Evolutionary conservation across 2,888 invertebrate genomes (phyloP).

Genomic region (Leucophenga montana): DNA sequence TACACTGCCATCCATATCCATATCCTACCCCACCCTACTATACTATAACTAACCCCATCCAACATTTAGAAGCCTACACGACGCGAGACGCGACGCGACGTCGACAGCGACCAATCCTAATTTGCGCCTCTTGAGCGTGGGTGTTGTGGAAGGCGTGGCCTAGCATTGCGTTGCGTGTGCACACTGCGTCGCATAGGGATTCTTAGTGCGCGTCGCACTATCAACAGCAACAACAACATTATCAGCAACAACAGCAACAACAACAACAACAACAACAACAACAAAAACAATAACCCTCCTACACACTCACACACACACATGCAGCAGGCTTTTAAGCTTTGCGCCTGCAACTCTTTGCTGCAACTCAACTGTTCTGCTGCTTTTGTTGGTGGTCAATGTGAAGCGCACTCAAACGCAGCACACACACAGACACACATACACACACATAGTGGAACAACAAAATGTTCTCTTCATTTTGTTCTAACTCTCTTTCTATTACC

Average conservation of each 20-base stretch:
- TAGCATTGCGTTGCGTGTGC: conserved; percentile 42
- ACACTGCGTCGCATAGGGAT: conserved; percentile 38
- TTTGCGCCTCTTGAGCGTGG: conserved; percentile 48
- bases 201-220: conserved; percentile 33
- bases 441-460: not conserved
- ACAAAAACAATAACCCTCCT: conserved; percentile 44
- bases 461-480: not conserved
- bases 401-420: not conserved
- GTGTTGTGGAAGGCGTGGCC: conserved; percentile 62
- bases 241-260: conserved; percentile 18
- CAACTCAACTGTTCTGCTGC: not conserved
- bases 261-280: conserved; percentile 12
- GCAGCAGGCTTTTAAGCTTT: not conserved
- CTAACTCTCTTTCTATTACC: not conserved
- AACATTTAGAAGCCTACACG: not conserved
- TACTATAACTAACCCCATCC: not conserved
- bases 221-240: conserved; percentile 25
- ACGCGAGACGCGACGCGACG: not conserved
- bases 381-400: not conserved
- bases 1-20: too few species aligned
- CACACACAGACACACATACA: not conserved
- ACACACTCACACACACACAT: conserved; percentile 6
- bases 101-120: conserved; percentile 41
- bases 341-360: too few species aligned
- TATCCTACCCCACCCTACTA: not conserved